Conservation (phyloP, 2,113 vertebrate species). For the Amphiprion ocellaris region DNA sequence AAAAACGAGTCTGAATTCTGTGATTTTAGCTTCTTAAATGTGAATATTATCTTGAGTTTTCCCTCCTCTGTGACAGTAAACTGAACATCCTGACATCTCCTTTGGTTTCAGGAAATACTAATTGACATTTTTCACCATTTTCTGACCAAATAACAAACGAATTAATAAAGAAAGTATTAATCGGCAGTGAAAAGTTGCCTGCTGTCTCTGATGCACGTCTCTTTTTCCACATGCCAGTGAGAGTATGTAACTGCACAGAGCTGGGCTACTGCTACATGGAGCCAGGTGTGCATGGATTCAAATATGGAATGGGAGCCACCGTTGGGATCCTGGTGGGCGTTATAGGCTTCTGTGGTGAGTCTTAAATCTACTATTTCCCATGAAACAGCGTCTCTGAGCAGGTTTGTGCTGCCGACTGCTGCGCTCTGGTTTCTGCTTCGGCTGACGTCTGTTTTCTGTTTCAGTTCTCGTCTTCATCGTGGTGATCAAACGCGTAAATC, state of each 20-base stretch:
- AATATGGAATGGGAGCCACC: constrained; percentile 59
- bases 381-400: too few relatives aligned
- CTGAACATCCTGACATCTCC: too few relatives aligned
- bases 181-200: not conserved
- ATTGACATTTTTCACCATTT: too few relatives aligned
- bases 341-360: constrained; percentile 80
- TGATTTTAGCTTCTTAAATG: too few relatives aligned
- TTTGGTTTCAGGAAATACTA: too few relatives aligned
- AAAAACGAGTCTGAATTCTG: too few relatives aligned
- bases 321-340: constrained; percentile 79
- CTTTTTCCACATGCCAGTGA: constrained; percentile 65
- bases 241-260: constrained; percentile 85
- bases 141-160: too few relatives aligned
- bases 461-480: constrained; percentile 76
- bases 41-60: too few relatives aligned
- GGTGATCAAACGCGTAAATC: constrained; percentile 65
- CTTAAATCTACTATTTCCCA: not conserved
- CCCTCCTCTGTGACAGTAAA: too few relatives aligned
- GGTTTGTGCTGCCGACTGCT: not conserved
- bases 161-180: too few relatives aligned
- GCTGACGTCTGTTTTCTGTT: constrained; percentile 5
- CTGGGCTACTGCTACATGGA: constrained; percentile 81
- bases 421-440: not conserved
- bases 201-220: not conserved
- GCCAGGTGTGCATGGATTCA: constrained; percentile 35